Percentiles rank a stretch among this genome's conserved stretches.
Evolutionary conservation across 2,888 invertebrate genomes (phyloP).

Genomic region (Xestia ashworthii): DNA sequence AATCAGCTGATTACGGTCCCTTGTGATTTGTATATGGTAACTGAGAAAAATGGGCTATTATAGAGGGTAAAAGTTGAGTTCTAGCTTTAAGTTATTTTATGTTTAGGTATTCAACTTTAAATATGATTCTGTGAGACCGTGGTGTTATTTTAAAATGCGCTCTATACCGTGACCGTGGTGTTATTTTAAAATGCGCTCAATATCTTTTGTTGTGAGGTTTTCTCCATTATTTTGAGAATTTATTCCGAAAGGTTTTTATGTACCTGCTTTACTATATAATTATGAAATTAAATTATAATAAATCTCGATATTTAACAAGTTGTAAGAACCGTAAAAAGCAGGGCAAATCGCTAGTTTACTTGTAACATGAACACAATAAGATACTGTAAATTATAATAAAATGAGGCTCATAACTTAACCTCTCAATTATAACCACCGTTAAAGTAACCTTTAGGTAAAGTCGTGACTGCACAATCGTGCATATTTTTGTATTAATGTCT

Average conservation of each 20-base stretch:
- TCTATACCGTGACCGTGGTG: no score
- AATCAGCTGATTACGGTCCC: conserved; percentile 14
- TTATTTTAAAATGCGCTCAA: background rate
- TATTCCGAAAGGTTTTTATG: background rate
- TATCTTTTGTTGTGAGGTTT: background rate
- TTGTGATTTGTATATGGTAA: background rate
- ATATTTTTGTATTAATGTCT: conserved; percentile 30
- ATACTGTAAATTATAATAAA: background rate
- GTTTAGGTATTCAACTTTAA: background rate
- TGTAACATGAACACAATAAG: background rate
- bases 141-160: no score
- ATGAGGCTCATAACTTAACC: conserved; percentile 13
- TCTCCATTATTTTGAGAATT: background rate
- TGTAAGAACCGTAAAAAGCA: background rate
- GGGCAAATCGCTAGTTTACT: background rate
- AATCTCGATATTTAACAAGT: background rate
- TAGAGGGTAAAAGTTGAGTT: background rate
- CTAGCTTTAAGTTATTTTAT: background rate
- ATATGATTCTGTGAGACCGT: background rate
- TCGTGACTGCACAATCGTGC: conserved; percentile 50
- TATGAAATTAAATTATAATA: background rate
- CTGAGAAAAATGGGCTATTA: background rate
- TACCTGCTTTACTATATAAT: background rate
- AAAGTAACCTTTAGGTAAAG: conserved; percentile 42
- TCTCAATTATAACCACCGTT: conserved; percentile 27